These are phyloP conservation scores for Laspeyria flexula DNA, from an alignment of 2,888 invertebrate genomes.

Conservation along the genomic window DNA sequence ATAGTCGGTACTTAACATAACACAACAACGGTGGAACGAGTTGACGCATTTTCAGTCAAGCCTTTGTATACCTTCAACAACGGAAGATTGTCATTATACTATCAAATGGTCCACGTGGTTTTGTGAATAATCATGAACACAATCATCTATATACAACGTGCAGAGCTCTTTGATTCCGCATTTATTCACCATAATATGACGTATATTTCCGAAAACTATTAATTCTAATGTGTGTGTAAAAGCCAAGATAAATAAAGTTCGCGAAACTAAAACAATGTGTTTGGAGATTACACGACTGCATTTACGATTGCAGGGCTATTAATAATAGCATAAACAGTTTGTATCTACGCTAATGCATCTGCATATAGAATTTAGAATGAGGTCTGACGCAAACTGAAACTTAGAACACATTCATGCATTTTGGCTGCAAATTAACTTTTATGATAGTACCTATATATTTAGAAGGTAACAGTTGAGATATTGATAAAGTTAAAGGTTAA, in stretches of 20 bases:
- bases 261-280: conserved; percentile 15
- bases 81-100: conserved; percentile 76
- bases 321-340: background rate
- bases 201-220: conserved; percentile 38
- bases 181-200: conserved; percentile 21
- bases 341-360: background rate
- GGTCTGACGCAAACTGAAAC: too few relatives aligned
- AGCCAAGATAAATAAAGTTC: conserved; percentile 20
- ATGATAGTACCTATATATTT: too few relatives aligned
- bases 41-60: conserved; percentile 38
- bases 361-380: too few relatives aligned
- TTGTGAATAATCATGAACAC: conserved; percentile 39
- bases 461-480: too few relatives aligned
- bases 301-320: background rate
- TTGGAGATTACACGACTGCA: background rate
- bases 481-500: too few relatives aligned
- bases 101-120: conserved; percentile 61
- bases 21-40: background rate
- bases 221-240: conserved; percentile 17
- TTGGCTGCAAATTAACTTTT: too few relatives aligned
- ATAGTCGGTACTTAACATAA: background rate
- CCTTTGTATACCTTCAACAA: conserved; percentile 67
- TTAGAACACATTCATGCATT: too few relatives aligned
- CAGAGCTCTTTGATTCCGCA: conserved; percentile 20
- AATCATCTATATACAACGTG: conserved; percentile 16